A percentile compares a stretch with the other conserved stretches of the same genome.
Conservation (phyloP, 2,113 vertebrate species). For the Potamarius usumacintae region DNA sequence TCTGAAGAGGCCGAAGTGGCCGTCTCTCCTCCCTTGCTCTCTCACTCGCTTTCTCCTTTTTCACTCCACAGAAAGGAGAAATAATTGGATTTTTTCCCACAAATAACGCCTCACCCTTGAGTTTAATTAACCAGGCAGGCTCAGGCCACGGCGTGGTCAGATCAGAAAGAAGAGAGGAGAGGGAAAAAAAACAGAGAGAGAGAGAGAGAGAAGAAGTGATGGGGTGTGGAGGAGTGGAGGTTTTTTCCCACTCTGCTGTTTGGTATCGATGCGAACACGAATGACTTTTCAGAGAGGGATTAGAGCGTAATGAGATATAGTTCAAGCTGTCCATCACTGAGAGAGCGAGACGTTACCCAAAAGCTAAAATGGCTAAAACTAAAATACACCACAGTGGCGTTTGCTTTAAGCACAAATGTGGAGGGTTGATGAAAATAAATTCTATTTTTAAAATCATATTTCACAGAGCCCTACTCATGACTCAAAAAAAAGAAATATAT, state of each 20-base stretch:
- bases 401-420: background rate
- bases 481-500: too few species aligned
- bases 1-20: conserved; percentile 74
- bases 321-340: conserved; percentile 50
- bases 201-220: conserved; percentile 6
- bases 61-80: conserved; percentile 70
- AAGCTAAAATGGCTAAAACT: conserved; percentile 31
- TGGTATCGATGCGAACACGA: conserved; percentile 52
- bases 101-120: conserved; percentile 81
- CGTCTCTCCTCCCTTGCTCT: conserved; percentile 69
- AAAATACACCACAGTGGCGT: background rate
- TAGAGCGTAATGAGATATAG: conserved; percentile 52
- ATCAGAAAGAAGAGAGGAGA: conserved; percentile 54
- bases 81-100: conserved; percentile 86
- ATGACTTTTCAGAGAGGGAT: conserved; percentile 54
- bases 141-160: conserved; percentile 58
- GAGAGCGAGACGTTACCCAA: conserved; percentile 12
- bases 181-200: conserved; percentile 59
- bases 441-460: too few species aligned
- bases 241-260: conserved; percentile 40
- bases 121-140: conserved; percentile 80
- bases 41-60: conserved; percentile 55
- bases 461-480: too few species aligned
- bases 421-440: background rate
- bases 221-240: conserved; percentile 4